Evolutionary conservation across 2,113 vertebrate genomes (phyloP).

Genomic region (Urocynchramus pylzowi): DNA sequence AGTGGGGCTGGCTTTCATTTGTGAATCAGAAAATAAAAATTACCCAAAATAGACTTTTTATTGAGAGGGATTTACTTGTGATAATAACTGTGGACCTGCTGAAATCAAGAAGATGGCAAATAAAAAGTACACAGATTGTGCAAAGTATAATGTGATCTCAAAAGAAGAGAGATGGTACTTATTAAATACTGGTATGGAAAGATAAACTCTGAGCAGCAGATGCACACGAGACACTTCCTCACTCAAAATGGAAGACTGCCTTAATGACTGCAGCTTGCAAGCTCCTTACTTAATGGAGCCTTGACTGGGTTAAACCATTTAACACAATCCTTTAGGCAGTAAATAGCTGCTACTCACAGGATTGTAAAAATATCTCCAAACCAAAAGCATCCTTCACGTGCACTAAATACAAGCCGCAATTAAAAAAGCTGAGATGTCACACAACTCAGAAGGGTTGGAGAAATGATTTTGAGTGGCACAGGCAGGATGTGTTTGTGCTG

Average conservation of each 20-base stretch:
- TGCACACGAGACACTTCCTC: background rate
- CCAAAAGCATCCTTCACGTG: background rate
- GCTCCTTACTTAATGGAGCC: background rate
- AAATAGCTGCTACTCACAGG: background rate
- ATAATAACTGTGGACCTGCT: background rate
- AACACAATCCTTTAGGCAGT: background rate
- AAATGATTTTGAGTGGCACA: background rate
- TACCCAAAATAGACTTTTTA: background rate
- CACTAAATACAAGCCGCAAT: background rate
- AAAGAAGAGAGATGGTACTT: background rate
- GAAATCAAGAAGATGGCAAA: slow-evolving; percentile 7
- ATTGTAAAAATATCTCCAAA: background rate
- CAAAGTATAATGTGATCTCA: background rate
- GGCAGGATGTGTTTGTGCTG: slow-evolving; percentile 13
- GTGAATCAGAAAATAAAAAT: slow-evolving; percentile 28
- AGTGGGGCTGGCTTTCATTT: background rate
- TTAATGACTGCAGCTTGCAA: slow-evolving; percentile 6
- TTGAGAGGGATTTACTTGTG: background rate
- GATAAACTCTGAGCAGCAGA: slow-evolving; percentile 15
- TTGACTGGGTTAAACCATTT: slow-evolving; percentile 24
- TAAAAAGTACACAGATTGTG: slow-evolving; percentile 16
- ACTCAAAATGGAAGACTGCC: background rate
- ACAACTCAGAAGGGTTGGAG: background rate
- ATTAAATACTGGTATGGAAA: slow-evolving; percentile 8
- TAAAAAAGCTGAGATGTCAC: background rate